phyloP scores from a whole-genome alignment of 2,797 vertebrate species.

The Chiroxiphia lanceolata region DNA sequence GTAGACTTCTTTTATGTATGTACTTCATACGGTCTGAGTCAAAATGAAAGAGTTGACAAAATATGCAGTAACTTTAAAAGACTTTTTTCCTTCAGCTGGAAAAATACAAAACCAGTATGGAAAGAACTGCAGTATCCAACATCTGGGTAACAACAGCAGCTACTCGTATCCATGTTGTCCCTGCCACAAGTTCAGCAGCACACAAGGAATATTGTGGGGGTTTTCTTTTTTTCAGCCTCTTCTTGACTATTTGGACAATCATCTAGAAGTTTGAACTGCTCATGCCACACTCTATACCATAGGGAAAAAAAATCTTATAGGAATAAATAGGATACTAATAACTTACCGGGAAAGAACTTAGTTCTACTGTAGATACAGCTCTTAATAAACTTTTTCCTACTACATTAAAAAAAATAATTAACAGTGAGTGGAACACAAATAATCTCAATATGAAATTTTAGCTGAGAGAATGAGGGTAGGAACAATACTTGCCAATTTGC shows the following conservation, averaged over 20 bases:
- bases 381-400: neutral
- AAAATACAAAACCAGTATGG: neutral
- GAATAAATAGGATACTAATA: neutral
- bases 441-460: neutral
- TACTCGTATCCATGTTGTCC: accelerated
- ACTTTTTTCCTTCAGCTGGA: neutral
- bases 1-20: neutral
- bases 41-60: neutral
- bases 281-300: neutral
- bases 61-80: neutral
- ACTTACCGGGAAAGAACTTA: conserved; percentile 34
- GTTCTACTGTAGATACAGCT: neutral
- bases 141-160: neutral
- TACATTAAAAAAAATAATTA: neutral
- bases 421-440: neutral
- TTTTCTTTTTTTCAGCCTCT: neutral
- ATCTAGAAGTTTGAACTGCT: neutral
- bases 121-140: neutral
- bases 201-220: neutral
- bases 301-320: neutral
- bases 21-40: neutral
- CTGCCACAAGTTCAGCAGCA: neutral
- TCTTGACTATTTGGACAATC: neutral
- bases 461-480: neutral
- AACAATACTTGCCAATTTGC: neutral